phyloP scores from a whole-genome alignment of 2,888 invertebrate genomes.

The Eupithecia centaureata region DNA sequence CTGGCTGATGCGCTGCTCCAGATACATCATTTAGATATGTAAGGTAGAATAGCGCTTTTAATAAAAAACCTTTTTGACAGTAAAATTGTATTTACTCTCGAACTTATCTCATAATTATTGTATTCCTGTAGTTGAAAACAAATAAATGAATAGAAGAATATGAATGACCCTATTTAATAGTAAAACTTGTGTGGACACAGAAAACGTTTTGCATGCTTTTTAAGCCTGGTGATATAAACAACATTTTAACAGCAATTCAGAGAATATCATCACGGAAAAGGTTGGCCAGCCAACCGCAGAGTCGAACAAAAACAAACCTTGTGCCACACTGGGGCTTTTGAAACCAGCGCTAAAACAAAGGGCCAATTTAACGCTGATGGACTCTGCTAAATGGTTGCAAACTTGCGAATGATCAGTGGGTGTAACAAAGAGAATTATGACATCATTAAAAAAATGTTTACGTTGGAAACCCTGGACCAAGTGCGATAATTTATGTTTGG shows the following conservation, averaged over 20 bases:
- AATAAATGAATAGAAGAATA: background rate
- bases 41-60: background rate
- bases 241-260: background rate
- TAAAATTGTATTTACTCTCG: background rate
- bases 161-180: background rate
- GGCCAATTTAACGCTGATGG: constrained; percentile 36
- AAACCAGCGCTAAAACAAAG: constrained; percentile 39
- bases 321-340: constrained; percentile 18
- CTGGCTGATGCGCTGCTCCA: too few species aligned
- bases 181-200: background rate
- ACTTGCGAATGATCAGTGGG: constrained; percentile 16
- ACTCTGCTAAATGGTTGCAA: constrained; percentile 22
- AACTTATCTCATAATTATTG: too few species aligned
- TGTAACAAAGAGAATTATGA: constrained; percentile 30
- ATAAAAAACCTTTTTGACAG: background rate
- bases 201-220: background rate
- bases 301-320: constrained; percentile 39
- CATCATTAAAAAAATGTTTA: constrained; percentile 20
- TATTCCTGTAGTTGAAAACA: background rate
- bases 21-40: background rate
- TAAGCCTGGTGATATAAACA: background rate
- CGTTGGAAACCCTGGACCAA: too few species aligned
- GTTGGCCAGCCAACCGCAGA: constrained; percentile 52
- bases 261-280: constrained; percentile 33
- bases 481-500: too few species aligned